Evolutionary conservation across 2,113 vertebrate species (phyloP), one percentile per base, ranked within the genome.

Genomic region (Pluvianellus socialis): DNA sequence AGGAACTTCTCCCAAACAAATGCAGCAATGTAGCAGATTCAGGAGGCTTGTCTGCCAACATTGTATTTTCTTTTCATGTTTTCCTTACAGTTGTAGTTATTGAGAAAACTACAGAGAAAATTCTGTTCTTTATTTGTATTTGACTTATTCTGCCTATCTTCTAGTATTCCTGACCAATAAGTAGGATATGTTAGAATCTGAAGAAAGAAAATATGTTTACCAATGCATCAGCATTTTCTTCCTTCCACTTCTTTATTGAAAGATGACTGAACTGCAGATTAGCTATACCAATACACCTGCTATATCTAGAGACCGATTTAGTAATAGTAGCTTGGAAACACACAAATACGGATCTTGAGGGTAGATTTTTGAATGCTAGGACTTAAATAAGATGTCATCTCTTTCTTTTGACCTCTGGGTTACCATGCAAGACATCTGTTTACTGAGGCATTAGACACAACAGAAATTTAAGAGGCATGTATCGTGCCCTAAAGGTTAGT

Each of bases 401-500:
- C 3, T 9, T 20, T 95, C 23, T 80, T 82, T 56, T 56, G 21
- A 73, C 17, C 24, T 52, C 7, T 49, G 92, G 10, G 5, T 6
- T 42, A 52, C 9, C 6, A 49, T 27, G 26, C 4, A 95, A 90
- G 28, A 26, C 4, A 23, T 38, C 3, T 73, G 13, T 70, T 83
- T 80, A 61, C 30, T 35, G 18, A 77, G 9, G 8, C 5, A 56
- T 66, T 35, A 76, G 26, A 21, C 4, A 22, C 13, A 72, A 42
- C 6, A 76, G 12, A 68, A 40, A 73, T 32, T 33, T 49, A 50
- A 56, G 10, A 68, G 6, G 6, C 19, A 27, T 58, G 18, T 53
- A 44, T 53, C 2, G 0, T 76, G 15, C 14, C 70, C 5, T 62
- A 72, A 66, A 47, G 3, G 0, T 35, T 59, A 7, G 14, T 52